These are phyloP conservation scores for Tryphoninae sp. DNA, from an alignment of 2,888 invertebrate genomes.

Conservation along the genomic window DNA sequence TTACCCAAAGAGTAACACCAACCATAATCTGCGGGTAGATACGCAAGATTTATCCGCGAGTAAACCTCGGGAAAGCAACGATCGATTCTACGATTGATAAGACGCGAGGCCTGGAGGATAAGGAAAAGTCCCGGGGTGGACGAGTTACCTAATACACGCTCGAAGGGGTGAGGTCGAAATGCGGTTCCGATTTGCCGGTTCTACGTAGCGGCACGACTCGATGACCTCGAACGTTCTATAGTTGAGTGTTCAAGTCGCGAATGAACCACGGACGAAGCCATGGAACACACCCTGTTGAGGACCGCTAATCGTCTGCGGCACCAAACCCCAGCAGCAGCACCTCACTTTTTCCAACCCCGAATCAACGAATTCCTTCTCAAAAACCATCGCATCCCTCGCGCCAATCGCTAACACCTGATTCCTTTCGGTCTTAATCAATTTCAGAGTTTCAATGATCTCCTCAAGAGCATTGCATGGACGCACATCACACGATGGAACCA, in stretches of 20 bases:
- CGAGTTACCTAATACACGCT: not conserved
- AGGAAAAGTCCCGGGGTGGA: not conserved
- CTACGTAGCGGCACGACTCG: not conserved
- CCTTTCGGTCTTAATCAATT: too few relatives aligned
- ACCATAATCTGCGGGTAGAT: not conserved
- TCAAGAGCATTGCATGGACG: not conserved
- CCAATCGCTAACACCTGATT: too few relatives aligned
- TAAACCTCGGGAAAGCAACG: not conserved
- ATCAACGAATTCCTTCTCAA: too few relatives aligned
- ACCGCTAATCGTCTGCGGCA: constrained; percentile 11
- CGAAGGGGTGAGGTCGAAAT: not conserved
- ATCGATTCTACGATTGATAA: not conserved
- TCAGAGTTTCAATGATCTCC: too few relatives aligned
- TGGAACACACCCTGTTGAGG: constrained; percentile 28
- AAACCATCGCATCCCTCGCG: too few relatives aligned
- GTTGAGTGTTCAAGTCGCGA: constrained; percentile 30
- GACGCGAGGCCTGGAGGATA: not conserved
- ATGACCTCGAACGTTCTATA: not conserved
- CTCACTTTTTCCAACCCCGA: too few relatives aligned
- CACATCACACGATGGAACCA: not conserved
- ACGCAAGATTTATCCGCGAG: constrained; percentile 3
- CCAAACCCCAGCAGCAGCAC: not conserved
- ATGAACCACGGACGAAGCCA: constrained; percentile 11
- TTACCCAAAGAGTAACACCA: too few relatives aligned
- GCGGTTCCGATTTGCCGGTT: not conserved